Conservation (phyloP, 2,888 invertebrate species). For the Himalopsyche tibetana region DNA sequence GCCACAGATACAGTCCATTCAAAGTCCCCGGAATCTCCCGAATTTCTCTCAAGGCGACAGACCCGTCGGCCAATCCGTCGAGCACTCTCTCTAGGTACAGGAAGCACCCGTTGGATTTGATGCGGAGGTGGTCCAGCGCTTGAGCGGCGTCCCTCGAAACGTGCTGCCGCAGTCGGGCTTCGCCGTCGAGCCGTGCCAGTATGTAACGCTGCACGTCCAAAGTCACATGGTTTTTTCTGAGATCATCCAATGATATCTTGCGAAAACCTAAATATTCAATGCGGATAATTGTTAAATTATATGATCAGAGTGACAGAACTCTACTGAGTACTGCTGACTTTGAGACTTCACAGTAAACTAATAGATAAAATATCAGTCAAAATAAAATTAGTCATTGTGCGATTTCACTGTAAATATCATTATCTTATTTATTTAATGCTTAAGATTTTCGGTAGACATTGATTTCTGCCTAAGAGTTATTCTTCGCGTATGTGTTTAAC, state of each 20-base stretch:
- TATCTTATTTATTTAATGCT: constrained; percentile 28
- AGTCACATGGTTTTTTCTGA: constrained; percentile 92
- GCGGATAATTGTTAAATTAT: neutral
- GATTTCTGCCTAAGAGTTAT: neutral
- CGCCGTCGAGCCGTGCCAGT: constrained; percentile 90
- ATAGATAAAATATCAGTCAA: neutral
- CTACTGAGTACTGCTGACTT: neutral
- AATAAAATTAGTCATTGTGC: neutral
- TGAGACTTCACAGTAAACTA: neutral
- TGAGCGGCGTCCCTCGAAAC: constrained; percentile 95
- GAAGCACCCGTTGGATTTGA: constrained; percentile 96
- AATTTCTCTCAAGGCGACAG: constrained; percentile 93
- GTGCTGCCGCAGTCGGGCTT: constrained; percentile 91
- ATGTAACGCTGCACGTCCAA: constrained; percentile 98
- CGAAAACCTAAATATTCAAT: constrained; percentile 80
- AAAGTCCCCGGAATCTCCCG: constrained; percentile 96
- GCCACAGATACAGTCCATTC: constrained; percentile 95
- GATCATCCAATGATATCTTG: constrained; percentile 93
- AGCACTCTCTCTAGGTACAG: constrained; percentile 91
- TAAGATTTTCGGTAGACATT: neutral
- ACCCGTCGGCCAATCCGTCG: constrained; percentile 95
- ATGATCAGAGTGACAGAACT: neutral
- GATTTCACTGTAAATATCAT: neutral
- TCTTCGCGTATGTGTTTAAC: too few relatives aligned
- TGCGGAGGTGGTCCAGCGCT: constrained; percentile 94